Evolutionary conservation across 2,113 vertebrate species (phyloP).

Genomic region (Psammodynastes pulverulentus): DNA sequence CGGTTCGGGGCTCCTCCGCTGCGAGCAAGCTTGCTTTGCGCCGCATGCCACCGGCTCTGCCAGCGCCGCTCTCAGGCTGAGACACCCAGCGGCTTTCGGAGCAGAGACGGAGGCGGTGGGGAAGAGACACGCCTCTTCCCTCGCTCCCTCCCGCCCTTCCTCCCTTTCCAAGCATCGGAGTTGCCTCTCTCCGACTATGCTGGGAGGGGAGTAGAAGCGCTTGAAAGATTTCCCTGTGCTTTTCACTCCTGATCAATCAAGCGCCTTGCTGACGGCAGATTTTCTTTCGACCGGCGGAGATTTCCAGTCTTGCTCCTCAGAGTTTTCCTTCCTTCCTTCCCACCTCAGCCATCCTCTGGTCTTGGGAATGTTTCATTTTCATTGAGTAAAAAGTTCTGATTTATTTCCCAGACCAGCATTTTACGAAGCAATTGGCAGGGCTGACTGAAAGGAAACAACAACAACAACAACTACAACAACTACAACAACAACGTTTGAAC

Average conservation of each 20-base stretch:
- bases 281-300: background rate
- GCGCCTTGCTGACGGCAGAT: background rate
- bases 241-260: background rate
- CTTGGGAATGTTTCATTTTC: background rate
- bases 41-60: conserved; percentile 16
- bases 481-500: background rate
- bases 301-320: background rate
- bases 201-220: background rate
- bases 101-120: conserved; percentile 61
- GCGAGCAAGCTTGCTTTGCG: background rate
- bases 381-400: background rate
- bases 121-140: conserved; percentile 50
- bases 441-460: background rate
- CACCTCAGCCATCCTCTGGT: background rate
- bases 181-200: background rate
- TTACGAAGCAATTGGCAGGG: background rate
- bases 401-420: background rate
- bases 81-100: conserved; percentile 60
- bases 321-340: background rate
- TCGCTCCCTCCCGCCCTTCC: conserved; percentile 4
- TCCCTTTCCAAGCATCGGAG: conserved; percentile 25
- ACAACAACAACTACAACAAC: too few relatives aligned
- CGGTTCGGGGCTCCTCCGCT: background rate
- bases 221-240: background rate
- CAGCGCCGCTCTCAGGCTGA: background rate